Conservation (phyloP, 2,113 vertebrate genomes). For the Pelodiscus sinensis region DNA sequence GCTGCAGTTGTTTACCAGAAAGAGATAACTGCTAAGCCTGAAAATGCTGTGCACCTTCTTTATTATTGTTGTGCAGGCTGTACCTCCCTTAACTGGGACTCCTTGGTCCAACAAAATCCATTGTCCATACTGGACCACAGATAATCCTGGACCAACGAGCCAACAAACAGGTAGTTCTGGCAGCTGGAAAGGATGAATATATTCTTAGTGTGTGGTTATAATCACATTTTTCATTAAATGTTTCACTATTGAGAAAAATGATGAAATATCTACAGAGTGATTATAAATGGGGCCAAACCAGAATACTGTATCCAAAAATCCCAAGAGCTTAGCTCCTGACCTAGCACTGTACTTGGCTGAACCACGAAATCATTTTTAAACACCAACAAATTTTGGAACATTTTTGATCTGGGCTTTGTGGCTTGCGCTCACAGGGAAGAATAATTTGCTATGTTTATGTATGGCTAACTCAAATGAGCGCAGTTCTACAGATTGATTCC, state of each 20-base stretch:
- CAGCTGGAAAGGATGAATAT: background rate
- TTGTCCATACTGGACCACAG: no score
- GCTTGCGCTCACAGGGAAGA: background rate
- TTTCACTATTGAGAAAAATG: background rate
- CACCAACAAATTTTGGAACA: background rate
- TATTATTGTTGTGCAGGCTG: background rate
- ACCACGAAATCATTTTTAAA: background rate
- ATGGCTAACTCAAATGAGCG: background rate
- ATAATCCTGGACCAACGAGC: no score
- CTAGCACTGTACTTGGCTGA: background rate
- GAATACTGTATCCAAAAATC: background rate
- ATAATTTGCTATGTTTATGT: background rate
- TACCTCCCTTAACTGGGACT: no score
- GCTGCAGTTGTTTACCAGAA: background rate
- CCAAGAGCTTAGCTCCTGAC: background rate
- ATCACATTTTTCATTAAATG: background rate
- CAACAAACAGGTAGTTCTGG: no score
- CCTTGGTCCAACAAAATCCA: no score
- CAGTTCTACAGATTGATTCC: constrained; percentile 1
- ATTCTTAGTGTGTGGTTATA: background rate
- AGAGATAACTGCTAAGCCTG: background rate
- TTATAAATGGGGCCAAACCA: background rate
- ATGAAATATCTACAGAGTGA: background rate
- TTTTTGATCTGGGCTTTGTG: background rate
- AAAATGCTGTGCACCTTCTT: background rate